phyloP scores from a whole-genome alignment of 2,888 invertebrate genomes.

The Thalpophila matura region DNA sequence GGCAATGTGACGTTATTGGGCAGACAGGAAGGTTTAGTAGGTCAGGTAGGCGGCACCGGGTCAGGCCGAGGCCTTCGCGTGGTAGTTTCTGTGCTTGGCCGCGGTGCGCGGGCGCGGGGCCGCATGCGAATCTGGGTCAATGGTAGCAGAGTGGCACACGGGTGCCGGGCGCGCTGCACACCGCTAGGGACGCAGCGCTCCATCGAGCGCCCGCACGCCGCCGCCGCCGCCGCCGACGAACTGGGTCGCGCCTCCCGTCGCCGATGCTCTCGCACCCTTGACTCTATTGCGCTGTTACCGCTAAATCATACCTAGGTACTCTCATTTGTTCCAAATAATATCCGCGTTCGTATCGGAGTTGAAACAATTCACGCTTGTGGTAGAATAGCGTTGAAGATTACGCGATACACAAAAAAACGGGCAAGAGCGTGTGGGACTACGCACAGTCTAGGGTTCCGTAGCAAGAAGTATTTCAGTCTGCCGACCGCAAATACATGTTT shows the following conservation, averaged over 20 bases:
- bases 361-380: background rate
- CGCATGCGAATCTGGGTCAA: conserved; percentile 72
- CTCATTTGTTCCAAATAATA: background rate
- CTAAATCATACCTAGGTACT: conserved; percentile 52
- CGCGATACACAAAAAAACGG: too few relatives aligned
- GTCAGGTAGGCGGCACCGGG: conserved; percentile 72
- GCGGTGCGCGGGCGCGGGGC: conserved; percentile 69
- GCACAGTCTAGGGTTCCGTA: too few relatives aligned
- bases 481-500: too few relatives aligned
- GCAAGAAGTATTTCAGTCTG: too few relatives aligned
- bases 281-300: conserved; percentile 48
- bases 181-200: conserved; percentile 42
- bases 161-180: conserved; percentile 34
- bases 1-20: conserved; percentile 53
- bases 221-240: conserved; percentile 22
- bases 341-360: background rate
- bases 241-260: conserved; percentile 43
- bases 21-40: conserved; percentile 72
- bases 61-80: conserved; percentile 70
- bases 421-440: too few relatives aligned
- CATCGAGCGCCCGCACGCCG: conserved; percentile 45
- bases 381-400: background rate
- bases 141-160: conserved; percentile 71
- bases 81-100: conserved; percentile 65
- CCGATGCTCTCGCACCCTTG: conserved; percentile 41